phyloP scores from a whole-genome alignment of 2,113 vertebrate genomes.

The Hippocampus barbouri region DNA sequence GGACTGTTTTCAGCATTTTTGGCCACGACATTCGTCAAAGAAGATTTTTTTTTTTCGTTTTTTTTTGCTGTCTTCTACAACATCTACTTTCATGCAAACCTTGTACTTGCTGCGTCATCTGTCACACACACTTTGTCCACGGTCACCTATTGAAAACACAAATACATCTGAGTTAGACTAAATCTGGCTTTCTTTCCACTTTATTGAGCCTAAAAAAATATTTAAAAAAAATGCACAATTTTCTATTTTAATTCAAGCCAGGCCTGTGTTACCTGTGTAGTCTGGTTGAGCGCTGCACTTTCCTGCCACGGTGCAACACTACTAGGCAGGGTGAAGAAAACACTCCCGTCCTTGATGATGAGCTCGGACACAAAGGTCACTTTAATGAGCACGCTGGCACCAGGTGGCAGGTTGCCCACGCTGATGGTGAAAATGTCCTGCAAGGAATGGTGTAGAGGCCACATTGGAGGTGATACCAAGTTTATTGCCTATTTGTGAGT shows the following conservation, averaged over 20 bases:
- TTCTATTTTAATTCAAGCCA: neutral
- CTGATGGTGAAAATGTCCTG: slow-evolving; percentile 87
- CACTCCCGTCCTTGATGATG: slow-evolving; percentile 47
- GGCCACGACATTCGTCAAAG: too few relatives aligned
- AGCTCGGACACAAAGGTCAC: slow-evolving; percentile 84
- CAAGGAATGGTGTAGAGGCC: neutral
- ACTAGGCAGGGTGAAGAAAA: slow-evolving; percentile 77
- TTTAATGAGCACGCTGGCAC: slow-evolving; percentile 81
- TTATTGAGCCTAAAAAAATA: neutral
- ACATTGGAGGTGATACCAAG: neutral
- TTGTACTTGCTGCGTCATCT: slow-evolving; percentile 55
- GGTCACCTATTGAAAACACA: slow-evolving; percentile 56
- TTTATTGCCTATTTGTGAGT: neutral
- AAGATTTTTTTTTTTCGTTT: too few relatives aligned
- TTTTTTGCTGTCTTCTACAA: too few relatives aligned
- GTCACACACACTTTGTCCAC: slow-evolving; percentile 76
- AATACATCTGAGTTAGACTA: neutral
- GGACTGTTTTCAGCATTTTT: too few relatives aligned
- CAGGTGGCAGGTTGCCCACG: slow-evolving; percentile 81
- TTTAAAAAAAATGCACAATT: neutral
- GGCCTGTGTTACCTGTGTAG: slow-evolving; percentile 72
- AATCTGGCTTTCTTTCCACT: neutral
- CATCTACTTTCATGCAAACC: slow-evolving; percentile 60
- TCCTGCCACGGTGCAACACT: slow-evolving; percentile 82
- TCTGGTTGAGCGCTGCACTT: slow-evolving; percentile 79